Base-by-base conservation (phyloP, 30 jellyfish, hydroid and myxozoan species). In the Haliclystus octoradiatus region DNA sequence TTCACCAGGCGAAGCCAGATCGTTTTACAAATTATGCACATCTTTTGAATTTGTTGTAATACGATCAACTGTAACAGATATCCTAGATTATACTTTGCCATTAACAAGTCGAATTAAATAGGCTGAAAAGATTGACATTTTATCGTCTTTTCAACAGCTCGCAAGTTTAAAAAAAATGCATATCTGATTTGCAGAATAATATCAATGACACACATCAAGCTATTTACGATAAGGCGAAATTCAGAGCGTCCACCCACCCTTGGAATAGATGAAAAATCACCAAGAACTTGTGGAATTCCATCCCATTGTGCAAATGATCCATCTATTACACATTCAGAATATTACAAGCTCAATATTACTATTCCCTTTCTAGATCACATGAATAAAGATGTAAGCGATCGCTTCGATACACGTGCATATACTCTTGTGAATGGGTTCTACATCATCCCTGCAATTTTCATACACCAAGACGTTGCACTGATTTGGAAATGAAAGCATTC, bases 351-450 rank as follows among this genome's bases (percentile, higher is more conserved):
- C 13, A 9, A 33, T 25, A 24, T 69, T 3, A 40, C 92, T n/a
- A 28, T 78, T 52, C 92, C 84, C 0, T 64, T 80, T 40, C 23
- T 63, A 26, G 79, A 80, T 67, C 93, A 80, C 46, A 69, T 80
- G 26, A 2, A 63, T n/a, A 7, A 32, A 1, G 71, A 80, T 29
- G 49, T 72, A n/a, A 33, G 63, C 3, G 28, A 50, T 2, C 82
- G 78, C 60, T 70, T 64, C 72, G 2, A 69, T 4, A 62, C 31
- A 14, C 31, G 63, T 28, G 32, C 52, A 47, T 22, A 40, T 22
- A 34, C 12, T 26, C 26, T 60, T 35, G 32, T 24, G 23, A 52
- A 79, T 34, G 80, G 66, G 27, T 64, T 71, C 27, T 61, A 52
- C 30, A 79, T 68, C 27, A 62, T 79, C 35, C 86, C 73, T 40